Base-by-base conservation (phyloP, 1,140 invertebrate species). In the Caenorhabditis briggsae region DNA sequence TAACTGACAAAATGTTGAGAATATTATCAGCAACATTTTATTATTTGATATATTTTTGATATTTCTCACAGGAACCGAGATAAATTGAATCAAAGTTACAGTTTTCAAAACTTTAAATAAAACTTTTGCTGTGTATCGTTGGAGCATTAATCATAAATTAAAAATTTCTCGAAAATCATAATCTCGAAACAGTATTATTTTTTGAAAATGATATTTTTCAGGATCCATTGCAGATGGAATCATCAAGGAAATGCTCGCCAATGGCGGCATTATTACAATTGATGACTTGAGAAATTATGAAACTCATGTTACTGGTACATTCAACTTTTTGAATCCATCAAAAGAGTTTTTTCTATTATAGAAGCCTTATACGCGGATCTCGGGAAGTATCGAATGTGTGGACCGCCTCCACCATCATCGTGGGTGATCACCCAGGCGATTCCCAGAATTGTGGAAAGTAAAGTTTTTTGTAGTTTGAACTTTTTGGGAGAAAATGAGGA, bases 241-340 rank as follows among this genome's bases (percentile, higher is more conserved):
- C 6, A 43, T 78, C 70, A 9, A 12, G 8, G 70, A 78, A 23
- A 78, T 78, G 70, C 70, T 78, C 9, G 46, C 70, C 18, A 78
- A 78, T 33, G 93, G 91, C 25, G 95, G 95, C 82, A 96, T 96
- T 50, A 95, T 97, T 0, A 95, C 95, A 7, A 94, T 93, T 86
- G 93, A 95, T 89, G 96, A 97, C 93, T 94, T 97, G 89, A 92
- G 93, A 83, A 94, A 94, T 93, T 95, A 89, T 92, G 95, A 95
- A 85, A 86, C 58, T 93, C 70, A 94, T 8, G 93, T 94, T 89
- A 95, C 48, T 70, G 50, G 74, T 59, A 48, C 46, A 11, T 14
- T 7, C n/a, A n/a, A n/a, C n/a, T n/a, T n/a, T n/a, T n/a, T n/a
- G n/a, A n/a, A n/a, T n/a, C n/a, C n/a, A n/a, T n/a, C n/a, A n/a